Evolutionary conservation across 23 tunicate genomes (phyloP), one percentile per base, ranked within the genome.

Genomic region (Oikopleura albicans): DNA sequence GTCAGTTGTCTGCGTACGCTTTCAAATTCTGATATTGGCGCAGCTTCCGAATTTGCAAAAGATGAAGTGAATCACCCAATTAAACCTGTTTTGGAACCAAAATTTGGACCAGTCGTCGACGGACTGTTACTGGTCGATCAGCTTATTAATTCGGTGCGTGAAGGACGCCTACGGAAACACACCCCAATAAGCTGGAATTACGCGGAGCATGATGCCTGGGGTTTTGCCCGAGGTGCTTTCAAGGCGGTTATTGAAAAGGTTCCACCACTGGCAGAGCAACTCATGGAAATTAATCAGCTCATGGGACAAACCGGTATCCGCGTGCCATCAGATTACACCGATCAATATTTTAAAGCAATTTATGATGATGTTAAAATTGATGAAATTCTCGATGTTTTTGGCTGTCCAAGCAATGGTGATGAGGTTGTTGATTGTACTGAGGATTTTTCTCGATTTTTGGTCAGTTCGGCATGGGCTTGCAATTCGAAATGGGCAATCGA

Each of bases 121-220:
- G 63, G 63, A 49, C n/a, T n/a, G n/a, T n/a, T n/a, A n/a, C n/a
- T n/a, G n/a, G n/a, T n/a, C n/a, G 79, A 16, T 31, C 35, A 16
- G 31, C 79, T 71, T 2, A 37, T 71, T 4, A 29, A 27, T 71
- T 12, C 27, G 4, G 37, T 71, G 28, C 79, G 79, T 2, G 37
- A 71, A 2, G 79, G 79, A 2, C 4, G 4, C 34, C 28, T 71
- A 2, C 79, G 79, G 31, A 16, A 16, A 29, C 27, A 71, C 37
- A 71, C 79, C 4, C 79, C 79, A 29, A 71, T 71, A 2, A 71
- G 79, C 37, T 71, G 28, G 37, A 71, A 71, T 71, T 71, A 71
- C 31, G 79, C 79, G 37, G 79, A 71, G 79, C 79, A 71, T 37
- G 79, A 71, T 29, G 79, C 79, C 4, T 71, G 79, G 79, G 35